Evolutionary conservation across 2,113 vertebrate species (phyloP).

Genomic region (Amphiprion percula): DNA sequence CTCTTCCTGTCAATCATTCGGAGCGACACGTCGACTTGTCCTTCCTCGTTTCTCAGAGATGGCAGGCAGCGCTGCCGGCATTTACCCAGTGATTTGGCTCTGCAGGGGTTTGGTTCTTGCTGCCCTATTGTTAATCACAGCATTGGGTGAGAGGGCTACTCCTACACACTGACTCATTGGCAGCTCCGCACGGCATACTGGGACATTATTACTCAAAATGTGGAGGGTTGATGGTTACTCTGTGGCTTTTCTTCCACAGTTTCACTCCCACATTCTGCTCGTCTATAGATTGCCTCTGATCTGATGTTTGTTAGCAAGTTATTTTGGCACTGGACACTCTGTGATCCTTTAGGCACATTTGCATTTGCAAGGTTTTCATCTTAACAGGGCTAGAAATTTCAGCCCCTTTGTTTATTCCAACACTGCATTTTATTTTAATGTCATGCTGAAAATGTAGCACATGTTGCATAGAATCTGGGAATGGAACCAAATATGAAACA

Average conservation of each 20-base stretch:
- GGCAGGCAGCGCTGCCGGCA: slow-evolving; percentile 49
- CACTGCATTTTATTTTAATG: background rate
- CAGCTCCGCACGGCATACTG: slow-evolving; percentile 52
- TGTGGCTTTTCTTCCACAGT: slow-evolving; percentile 34
- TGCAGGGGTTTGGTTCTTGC: slow-evolving; percentile 57
- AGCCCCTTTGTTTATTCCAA: background rate
- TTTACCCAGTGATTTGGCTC: slow-evolving; percentile 71
- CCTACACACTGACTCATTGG: slow-evolving; percentile 75
- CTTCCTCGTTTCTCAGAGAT: slow-evolving; percentile 52
- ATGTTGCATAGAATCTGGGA: no score
- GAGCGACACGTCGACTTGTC: slow-evolving; percentile 66
- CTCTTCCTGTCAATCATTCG: slow-evolving; percentile 68
- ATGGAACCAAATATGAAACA: no score
- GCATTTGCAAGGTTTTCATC: slow-evolving; percentile 12
- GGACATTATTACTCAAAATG: slow-evolving; percentile 70
- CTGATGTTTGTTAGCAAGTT: slow-evolving; percentile 8
- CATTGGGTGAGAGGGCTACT: slow-evolving; percentile 72
- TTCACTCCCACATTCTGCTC: slow-evolving; percentile 53
- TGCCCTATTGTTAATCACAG: slow-evolving; percentile 72
- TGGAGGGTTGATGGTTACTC: slow-evolving; percentile 39
- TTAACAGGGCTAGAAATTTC: background rate
- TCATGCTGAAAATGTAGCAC: background rate
- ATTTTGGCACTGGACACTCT: background rate
- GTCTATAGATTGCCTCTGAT: slow-evolving; percentile 30
- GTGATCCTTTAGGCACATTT: background rate